Evolutionary conservation across 2,113 vertebrate genomes (phyloP).

Genomic region (Bos indicus): DNA sequence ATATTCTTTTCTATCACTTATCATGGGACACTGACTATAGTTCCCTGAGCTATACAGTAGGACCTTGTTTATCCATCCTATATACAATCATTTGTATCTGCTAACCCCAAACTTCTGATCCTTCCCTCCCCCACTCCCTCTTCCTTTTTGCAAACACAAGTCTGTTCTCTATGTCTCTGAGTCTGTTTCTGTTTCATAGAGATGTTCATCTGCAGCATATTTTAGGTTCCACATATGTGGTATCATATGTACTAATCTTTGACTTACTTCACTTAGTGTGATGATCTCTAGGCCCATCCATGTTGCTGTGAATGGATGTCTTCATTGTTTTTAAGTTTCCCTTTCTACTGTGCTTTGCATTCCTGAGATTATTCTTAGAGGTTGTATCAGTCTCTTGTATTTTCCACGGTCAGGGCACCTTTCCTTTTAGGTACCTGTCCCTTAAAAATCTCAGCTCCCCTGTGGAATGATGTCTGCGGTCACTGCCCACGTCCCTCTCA

Average conservation of each 20-base stretch:
- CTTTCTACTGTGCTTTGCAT: fast-evolving
- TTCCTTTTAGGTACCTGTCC: not conserved
- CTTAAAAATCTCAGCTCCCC: not conserved
- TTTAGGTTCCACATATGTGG: not conserved
- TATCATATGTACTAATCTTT: not conserved
- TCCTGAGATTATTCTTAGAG: not conserved
- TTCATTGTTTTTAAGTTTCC: too few relatives aligned
- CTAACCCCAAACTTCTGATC: not conserved
- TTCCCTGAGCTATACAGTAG: not conserved
- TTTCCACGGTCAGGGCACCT: not conserved
- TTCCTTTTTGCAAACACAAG: not conserved
- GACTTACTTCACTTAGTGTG: not conserved
- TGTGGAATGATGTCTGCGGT: not conserved
- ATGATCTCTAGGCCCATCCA: not conserved
- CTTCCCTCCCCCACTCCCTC: not conserved
- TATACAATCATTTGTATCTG: not conserved
- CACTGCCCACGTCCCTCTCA: not conserved
- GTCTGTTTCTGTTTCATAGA: not conserved
- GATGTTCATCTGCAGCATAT: not conserved
- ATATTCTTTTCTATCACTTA: not conserved
- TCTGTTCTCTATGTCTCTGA: not conserved
- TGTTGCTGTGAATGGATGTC: not conserved
- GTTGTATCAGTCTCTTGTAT: fast-evolving
- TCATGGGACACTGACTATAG: not conserved
- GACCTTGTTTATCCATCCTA: not conserved